Conservation (phyloP, 2,113 vertebrate species). For the Geococcyx californianus region DNA sequence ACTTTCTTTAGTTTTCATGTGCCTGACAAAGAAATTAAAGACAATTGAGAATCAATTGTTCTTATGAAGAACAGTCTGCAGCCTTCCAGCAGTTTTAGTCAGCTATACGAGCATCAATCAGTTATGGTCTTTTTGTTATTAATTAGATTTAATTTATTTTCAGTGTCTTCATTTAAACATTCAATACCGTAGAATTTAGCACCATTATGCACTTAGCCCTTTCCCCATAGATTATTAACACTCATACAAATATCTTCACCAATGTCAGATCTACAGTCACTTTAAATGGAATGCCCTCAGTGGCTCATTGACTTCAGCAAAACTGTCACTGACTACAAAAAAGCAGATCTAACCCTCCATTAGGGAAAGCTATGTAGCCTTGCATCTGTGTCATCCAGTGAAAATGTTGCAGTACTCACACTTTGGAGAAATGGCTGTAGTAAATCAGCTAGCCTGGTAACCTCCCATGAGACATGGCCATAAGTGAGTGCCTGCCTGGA, state of each 20-base stretch:
- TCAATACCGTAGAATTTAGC: not conserved
- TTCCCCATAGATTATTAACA: not conserved
- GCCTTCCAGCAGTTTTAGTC: conserved; percentile 23
- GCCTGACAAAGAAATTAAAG: conserved; percentile 15
- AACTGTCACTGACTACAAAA: not conserved
- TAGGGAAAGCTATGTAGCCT: not conserved
- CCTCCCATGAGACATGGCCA: not conserved
- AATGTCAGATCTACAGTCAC: not conserved
- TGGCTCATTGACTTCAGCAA: not conserved
- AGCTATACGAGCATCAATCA: not conserved
- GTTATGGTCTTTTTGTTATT: conserved; percentile 11
- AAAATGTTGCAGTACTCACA: not conserved
- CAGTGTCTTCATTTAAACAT: not conserved
- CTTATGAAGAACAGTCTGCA: not conserved
- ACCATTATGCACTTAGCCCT: not conserved
- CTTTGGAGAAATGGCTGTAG: not conserved
- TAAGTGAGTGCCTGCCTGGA: not conserved
- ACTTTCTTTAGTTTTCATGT: not conserved
- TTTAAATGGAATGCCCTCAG: not conserved
- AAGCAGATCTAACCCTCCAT: not conserved
- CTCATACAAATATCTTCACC: not conserved
- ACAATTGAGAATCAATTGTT: conserved; percentile 12
- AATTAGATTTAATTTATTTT: conserved; percentile 68
- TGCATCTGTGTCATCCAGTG: not conserved
- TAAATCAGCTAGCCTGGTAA: not conserved